Evolutionary conservation across 2,888 invertebrate genomes (phyloP), one percentile per base, ranked within the genome.

Genomic region (Pterostichus niger): DNA sequence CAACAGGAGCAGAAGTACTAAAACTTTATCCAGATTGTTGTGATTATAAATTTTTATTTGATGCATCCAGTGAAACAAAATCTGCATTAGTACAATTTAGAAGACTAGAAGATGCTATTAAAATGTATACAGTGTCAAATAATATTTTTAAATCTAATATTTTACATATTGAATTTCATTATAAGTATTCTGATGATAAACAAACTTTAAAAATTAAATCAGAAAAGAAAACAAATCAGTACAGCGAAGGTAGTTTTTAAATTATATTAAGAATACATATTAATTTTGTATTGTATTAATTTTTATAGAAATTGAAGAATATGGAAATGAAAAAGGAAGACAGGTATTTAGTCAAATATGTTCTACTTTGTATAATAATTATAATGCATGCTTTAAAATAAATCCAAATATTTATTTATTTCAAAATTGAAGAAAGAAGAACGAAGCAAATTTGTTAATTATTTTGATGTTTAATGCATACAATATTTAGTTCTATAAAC

Each of bases 131-230:
- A 5, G 46, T 40, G 9, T 44, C 73, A n/a, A 73, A 71, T 56
- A 56, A 81, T 44, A 56, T 71, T 56, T 81, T 46, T 54, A 81
- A 81, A 56, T 81, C 81, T 17, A 68, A 73, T 44, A 73, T 73
- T 56, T 81, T 81, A 59, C 40, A 81, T 17, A 52, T 81, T 40
- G 73, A 81, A 2, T 81, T 56, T 56, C 54, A 56, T 17, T 49
- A 17, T 56, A 11, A 81, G 35, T 33, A 52, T 35, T 10, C 13
- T 24, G 31, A 75, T 52, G 31, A 76, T 5, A 52, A 76, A 68
- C 15, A 24, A 24, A 24, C 24, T 1, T 24, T 35, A 40, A 11
- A 35, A 44, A 10, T 35, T 6, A 40, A 35, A 15, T 35, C 35
- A 10, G 54, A 54, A 76, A n/a, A 40, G 24, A 76, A 35, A 76